phyloP scores from a whole-genome alignment of 1,140 invertebrate species.

The Drosophila sechellia region DNA sequence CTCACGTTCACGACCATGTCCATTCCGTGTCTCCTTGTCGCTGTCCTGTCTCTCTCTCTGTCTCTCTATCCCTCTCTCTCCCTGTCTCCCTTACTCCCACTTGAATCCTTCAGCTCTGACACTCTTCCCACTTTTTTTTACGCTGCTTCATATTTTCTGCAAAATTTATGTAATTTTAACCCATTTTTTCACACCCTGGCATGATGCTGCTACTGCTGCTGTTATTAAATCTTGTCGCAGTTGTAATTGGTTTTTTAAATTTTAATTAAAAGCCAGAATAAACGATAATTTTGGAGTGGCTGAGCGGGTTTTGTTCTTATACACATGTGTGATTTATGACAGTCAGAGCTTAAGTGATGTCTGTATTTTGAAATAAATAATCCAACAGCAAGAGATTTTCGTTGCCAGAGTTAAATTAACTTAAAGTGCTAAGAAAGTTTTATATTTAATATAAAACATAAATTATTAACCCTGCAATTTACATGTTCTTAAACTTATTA shows the following conservation, averaged over 20 bases:
- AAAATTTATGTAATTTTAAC: constrained; percentile 80
- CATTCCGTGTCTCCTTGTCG: constrained; percentile 28
- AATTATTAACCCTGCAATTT: too few relatives aligned
- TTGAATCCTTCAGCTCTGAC: constrained; percentile 24
- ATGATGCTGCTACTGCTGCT: constrained; percentile 19
- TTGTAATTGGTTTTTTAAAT: constrained; percentile 74
- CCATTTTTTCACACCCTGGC: constrained; percentile 43
- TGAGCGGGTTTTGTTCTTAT: constrained; percentile 21
- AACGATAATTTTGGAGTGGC: constrained; percentile 57
- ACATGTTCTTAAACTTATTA: too few relatives aligned
- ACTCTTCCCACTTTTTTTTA: constrained; percentile 43
- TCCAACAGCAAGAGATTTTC: constrained; percentile 7
- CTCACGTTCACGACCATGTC: constrained; percentile 45
- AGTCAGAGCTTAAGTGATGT: constrained; percentile 24
- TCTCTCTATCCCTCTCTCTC: neutral
- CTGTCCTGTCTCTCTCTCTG: neutral
- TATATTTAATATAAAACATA: neutral
- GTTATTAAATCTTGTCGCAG: constrained; percentile 73
- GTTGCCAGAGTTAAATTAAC: neutral
- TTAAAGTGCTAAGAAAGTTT: too few relatives aligned
- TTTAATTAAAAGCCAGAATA: constrained; percentile 72
- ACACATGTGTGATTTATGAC: constrained; percentile 50
- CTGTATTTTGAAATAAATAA: constrained; percentile 44
- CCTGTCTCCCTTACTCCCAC: neutral
- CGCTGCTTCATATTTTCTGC: constrained; percentile 72